Base-by-base conservation (phyloP, 2,113 vertebrate species). In the Verasper variegatus region DNA sequence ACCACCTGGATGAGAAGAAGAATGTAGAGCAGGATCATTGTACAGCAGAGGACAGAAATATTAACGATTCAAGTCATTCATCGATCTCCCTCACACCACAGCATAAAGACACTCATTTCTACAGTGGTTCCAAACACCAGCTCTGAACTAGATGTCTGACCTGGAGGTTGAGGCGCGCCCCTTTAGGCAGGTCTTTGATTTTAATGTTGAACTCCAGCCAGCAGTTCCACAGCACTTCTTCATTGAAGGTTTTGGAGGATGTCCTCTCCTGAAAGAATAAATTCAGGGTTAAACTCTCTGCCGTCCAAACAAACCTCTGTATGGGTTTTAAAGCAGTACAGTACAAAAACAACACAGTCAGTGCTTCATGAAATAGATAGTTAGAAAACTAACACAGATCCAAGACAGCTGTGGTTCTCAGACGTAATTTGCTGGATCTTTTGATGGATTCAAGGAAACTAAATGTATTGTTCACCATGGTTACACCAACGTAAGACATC, bases 171-270 rank as follows among this genome's bases (percentile, higher is more conserved):
- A 99, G 92, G 1, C 98, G 94, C 0, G 97, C 95, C 23, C 98
- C 98, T 89, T 96, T 98, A 24, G 98, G 97, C 67, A 99, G 92
- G 79, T 99, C 98, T 76, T 95, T 98, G 79, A 99, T 98, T 84
- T 97, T 97, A 37, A 98, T 97, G 84, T 95, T 94, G 69, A 99
- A 99, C 84, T 99, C 97, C 58, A 99, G 92, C 98, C 98, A 99
- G 79, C 91, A 90, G 71, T 98, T 99, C 98, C 98, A 99, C 26
- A 99, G 91, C 56, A 99, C 97, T 80, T 99, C 98, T 65, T 99
- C 98, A 0, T 94, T 97, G 87, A 99, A 99, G 54, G 95, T 95
- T 68, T 97, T 99, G 0, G 96, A 92, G 2, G 93, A 92, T 0
- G 98, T 99, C 70, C 96, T 95, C 83, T 95, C 95, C 83, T 93